These are phyloP conservation scores for Zapornia atra DNA, from an alignment of 2,113 vertebrate species.

Conservation along the genomic window DNA sequence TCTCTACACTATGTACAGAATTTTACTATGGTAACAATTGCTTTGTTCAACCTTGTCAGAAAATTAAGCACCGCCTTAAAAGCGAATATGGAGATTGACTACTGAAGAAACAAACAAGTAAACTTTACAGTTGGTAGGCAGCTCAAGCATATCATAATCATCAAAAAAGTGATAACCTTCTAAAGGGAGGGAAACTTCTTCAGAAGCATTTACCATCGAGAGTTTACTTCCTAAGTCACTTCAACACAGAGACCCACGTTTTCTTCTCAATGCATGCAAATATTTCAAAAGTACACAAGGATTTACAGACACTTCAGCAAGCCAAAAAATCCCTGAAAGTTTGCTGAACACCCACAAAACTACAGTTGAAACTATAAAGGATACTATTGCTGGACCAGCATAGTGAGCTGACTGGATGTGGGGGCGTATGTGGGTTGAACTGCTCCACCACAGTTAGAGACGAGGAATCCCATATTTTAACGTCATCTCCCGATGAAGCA, in stretches of 20 bases:
- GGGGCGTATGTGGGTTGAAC: conserved; percentile 87
- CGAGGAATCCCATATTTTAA: conserved; percentile 93
- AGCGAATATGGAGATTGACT: background rate
- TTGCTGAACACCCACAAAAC: background rate
- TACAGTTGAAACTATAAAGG: conserved; percentile 71
- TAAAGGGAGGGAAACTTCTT: background rate
- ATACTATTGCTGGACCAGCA: conserved; percentile 98
- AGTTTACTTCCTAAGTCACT: background rate
- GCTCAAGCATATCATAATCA: background rate
- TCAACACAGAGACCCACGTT: background rate
- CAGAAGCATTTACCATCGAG: background rate
- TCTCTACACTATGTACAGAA: background rate
- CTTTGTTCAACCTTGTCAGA: background rate
- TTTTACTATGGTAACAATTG: background rate
- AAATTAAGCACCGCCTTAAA: background rate
- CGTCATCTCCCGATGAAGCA: conserved; percentile 91
- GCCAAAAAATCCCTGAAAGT: background rate
- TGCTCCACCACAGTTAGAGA: conserved; percentile 90
- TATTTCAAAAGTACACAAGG: background rate
- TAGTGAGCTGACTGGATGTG: conserved; percentile 84
- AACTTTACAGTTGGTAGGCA: background rate
- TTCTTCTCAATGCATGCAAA: background rate
- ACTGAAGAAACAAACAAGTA: background rate
- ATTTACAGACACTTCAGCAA: background rate
- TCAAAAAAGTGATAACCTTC: background rate